These are phyloP conservation scores for Ornithorhynchus anatinus DNA, from an alignment of 2,113 vertebrate species.

Conservation along the genomic window DNA sequence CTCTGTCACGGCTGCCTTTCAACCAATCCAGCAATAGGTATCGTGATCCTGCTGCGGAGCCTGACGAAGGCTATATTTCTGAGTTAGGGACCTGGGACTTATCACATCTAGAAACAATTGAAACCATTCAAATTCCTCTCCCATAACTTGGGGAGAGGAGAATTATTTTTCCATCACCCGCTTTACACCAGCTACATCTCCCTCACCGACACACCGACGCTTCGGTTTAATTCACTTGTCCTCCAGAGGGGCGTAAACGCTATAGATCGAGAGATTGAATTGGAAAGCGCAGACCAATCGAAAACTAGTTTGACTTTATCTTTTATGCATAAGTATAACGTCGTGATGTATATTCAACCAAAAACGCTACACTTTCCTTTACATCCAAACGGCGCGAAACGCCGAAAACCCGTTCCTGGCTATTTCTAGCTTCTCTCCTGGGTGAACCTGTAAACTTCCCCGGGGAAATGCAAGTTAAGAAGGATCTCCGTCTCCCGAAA, in stretches of 20 bases:
- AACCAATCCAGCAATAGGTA: background rate
- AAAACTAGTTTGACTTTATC: conserved; percentile 40
- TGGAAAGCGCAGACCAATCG: conserved; percentile 26
- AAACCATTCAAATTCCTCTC: conserved; percentile 1
- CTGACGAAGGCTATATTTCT: background rate
- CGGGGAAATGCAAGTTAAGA: conserved; percentile 10
- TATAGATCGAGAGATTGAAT: conserved; percentile 12
- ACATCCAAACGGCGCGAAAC: conserved; percentile 30
- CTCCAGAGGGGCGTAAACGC: conserved; percentile 27
- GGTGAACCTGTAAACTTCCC: background rate
- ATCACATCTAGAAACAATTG: background rate
- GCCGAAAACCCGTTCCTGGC: background rate
- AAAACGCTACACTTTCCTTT: conserved; percentile 28
- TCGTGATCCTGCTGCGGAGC: background rate
- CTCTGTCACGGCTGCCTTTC: fast-evolving
- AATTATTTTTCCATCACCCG: conserved; percentile 16
- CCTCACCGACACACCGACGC: background rate
- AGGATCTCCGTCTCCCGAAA: no score
- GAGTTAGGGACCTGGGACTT: background rate
- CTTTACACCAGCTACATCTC: background rate
- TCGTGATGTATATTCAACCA: conserved; percentile 21
- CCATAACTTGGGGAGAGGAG: background rate
- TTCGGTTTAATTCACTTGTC: conserved; percentile 39
- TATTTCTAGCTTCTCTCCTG: background rate
- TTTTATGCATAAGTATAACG: conserved; percentile 38